Evolutionary conservation across 2,888 invertebrate species (phyloP), one percentile per base, ranked within the genome.

Genomic region (Chrysina gloriosa): DNA sequence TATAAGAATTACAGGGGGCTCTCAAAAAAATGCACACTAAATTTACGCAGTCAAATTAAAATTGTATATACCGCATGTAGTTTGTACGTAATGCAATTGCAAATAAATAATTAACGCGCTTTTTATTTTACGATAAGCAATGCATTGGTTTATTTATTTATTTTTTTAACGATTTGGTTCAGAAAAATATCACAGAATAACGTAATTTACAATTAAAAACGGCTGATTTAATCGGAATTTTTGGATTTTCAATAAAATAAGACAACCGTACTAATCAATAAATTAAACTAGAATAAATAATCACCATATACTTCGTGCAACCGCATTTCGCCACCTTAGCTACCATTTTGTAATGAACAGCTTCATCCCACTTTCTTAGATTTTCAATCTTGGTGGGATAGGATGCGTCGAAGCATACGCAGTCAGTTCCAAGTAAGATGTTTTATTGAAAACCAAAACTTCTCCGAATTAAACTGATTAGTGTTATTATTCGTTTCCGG

Each of bases 11-110:
- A 5, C 7, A 7, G 29, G 29, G 7, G 4, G 29, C 5, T 29
- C 7, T 29, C n/a, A n/a, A 39, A 39, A 45, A 19, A 36, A 36
- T 36, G 4, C 34, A 34, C 34, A 34, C 7, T n/a, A 34, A 34
- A 34, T 36, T 1, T 19, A 19, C 16, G 27, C n/a, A 50, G 16
- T 3, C 14, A 52, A 52, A 16, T 14, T 27, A 27, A 50, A 34
- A 31, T 27, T 11, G 21, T 31, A 54, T 25, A n/a, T n/a, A n/a
- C n/a, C n/a, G 6, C 7, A 31, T 54, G 54, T 54, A 54, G 54
- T 54, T 54, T 31, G 31, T 54, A 34, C 9, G 16, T 34, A 54
- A 54, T 54, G 54, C 54, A 54, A 34, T 54, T 54, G 19, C 50
- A 27, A 50, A 42, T 11, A 11, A 11, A n/a, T n/a, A n/a, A n/a